These are phyloP conservation scores for Lepilemur septentrionalis DNA, from an alignment of 2,797 vertebrate genomes.

Conservation along the genomic window DNA sequence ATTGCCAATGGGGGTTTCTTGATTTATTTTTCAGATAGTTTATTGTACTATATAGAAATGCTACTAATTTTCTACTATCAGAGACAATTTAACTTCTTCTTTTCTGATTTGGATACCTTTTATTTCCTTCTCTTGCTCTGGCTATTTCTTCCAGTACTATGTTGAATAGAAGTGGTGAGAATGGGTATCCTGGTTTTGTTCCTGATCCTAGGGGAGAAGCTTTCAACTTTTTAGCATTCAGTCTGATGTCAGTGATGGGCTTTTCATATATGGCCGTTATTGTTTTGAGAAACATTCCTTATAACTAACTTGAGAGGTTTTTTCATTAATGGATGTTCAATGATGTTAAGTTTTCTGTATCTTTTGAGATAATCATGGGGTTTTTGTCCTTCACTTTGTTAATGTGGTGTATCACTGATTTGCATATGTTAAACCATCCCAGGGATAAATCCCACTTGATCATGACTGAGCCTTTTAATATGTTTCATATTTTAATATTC, in stretches of 20 bases:
- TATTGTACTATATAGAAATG: not conserved
- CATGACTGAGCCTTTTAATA: not conserved
- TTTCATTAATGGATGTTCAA: not conserved
- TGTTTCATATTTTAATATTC: not conserved
- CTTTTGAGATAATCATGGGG: not conserved
- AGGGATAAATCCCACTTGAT: not conserved
- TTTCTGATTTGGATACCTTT: not conserved
- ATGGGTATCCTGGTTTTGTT: not conserved
- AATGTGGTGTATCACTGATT: not conserved
- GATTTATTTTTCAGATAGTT: not conserved
- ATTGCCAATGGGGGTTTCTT: not conserved
- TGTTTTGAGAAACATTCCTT: not conserved
- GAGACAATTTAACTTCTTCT: not conserved
- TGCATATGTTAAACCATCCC: not conserved
- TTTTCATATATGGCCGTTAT: not conserved
- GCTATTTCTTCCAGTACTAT: not conserved
- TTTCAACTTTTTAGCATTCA: not conserved
- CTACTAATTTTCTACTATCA: not conserved
- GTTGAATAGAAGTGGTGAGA: not conserved
- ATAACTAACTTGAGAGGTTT: not conserved
- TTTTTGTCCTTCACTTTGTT: not conserved
- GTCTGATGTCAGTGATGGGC: not conserved
- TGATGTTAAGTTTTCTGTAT: not conserved
- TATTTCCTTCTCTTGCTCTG: not conserved
- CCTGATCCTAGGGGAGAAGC: not conserved